Base-by-base conservation (phyloP, 2,888 invertebrate species). In the Lordiphosa andalusiaca region DNA sequence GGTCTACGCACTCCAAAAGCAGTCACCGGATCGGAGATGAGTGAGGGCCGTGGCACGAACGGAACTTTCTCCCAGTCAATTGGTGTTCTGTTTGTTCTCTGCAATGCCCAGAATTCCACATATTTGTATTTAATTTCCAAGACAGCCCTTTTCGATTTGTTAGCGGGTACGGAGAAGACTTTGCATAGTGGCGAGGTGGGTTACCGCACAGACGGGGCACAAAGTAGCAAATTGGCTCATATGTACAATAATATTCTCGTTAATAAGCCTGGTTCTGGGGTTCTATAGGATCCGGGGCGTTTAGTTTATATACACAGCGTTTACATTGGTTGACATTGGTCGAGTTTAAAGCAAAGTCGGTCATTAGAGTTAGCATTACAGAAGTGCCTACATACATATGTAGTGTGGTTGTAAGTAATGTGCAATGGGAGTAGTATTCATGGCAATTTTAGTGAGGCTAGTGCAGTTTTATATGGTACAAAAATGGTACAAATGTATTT, bases 1-100 rank as follows among this genome's bases (percentile, higher is more conserved):
- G 73, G 87, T 59, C 89, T 90, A 81, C 93, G 92, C 67, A 93
- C 92, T 49, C 96, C 96, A 91, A 93, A 95, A 71, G 95, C 96
- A 73, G 96, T 95, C 89, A 95, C 93, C 71, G 95, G 95, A 88
- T 95, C 95, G 74, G 95, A 93, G 80, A 96, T 93, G 90, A 95
- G 92, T 87, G 95, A 95, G 85, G 96, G 96, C 77, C 96, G 92
- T 78, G 96, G 95, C 86, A 96, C 95, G 90, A 92, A 94, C 86
- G 96, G 96, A 90, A 95, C 94, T 92, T 95, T 95, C 91, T 95
- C 95, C 96, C 96, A 96, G 86, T 95, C 95, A 87, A 95, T 93
- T 90, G 92, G 91, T 90, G 92, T 90, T 89, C 76, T 84, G 63
- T 76, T 87, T 89, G 80, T 73, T 71, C 70, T 88, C 88, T 88